Percentiles rank a stretch among this genome's conserved stretches.
Evolutionary conservation across 2,888 invertebrate genomes (phyloP).

Genomic region (Tanytarsus gracilentus): DNA sequence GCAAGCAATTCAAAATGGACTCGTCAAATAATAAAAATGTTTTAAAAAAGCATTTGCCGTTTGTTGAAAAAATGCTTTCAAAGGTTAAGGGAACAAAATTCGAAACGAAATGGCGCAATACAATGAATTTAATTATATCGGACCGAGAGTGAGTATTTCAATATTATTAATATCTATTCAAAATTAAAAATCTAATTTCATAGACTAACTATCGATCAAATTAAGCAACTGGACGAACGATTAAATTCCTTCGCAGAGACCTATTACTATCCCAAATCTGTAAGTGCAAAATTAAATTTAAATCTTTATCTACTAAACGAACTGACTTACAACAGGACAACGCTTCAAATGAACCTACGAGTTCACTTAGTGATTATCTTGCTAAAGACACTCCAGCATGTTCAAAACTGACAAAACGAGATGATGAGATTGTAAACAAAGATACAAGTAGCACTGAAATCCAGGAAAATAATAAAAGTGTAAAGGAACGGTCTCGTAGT

Average conservation of each 20-base stretch:
- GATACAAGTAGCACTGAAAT: too few species aligned
- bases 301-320: too few species aligned
- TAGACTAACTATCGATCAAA: neutral
- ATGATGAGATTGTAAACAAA: too few species aligned
- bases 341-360: too few species aligned
- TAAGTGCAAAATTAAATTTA: neutral
- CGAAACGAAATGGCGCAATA: neutral
- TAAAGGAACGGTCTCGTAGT: too few species aligned
- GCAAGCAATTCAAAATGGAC: neutral
- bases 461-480: too few species aligned
- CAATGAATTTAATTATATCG: neutral
- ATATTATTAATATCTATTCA: neutral
- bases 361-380: too few species aligned
- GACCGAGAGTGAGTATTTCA: neutral
- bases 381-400: too few species aligned
- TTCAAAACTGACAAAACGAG: too few species aligned
- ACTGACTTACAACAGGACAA: too few species aligned
- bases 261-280: neutral
- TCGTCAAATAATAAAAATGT: neutral
- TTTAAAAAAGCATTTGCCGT: neutral
- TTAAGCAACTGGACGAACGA: neutral
- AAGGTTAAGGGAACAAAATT: neutral
- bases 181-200: neutral
- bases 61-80: neutral
- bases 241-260: neutral